Percentiles rank a stretch among this genome's conserved stretches.
phyloP scores from a whole-genome alignment of 2,888 invertebrate genomes.

The Nemoura dubitans region DNA sequence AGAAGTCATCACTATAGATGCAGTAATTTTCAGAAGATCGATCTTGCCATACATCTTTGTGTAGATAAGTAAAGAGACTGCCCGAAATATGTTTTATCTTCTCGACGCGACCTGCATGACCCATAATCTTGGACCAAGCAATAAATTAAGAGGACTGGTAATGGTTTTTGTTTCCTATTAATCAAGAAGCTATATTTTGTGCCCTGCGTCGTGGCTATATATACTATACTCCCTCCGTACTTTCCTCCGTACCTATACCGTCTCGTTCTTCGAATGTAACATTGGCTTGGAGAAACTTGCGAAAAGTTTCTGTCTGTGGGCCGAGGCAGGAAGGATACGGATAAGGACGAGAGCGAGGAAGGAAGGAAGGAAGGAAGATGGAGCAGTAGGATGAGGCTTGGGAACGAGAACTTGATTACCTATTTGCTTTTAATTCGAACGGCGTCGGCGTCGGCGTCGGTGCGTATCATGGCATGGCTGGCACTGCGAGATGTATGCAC shows the following conservation, averaged over 20 bases:
- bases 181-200: background rate
- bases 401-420: background rate
- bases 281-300: background rate
- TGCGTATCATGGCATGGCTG: background rate
- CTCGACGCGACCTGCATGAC: background rate
- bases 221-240: too few species aligned
- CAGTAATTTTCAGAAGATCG: background rate
- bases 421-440: slow-evolving; percentile 7
- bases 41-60: background rate
- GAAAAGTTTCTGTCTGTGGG: background rate
- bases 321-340: background rate
- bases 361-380: background rate
- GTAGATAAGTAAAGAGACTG: background rate
- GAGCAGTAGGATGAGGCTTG: background rate
- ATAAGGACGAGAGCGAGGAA: background rate
- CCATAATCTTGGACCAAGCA: background rate
- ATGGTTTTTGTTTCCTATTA: background rate
- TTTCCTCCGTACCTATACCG: too few species aligned
- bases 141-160: background rate
- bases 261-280: background rate
- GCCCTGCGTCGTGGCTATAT: too few species aligned
- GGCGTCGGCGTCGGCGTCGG: background rate
- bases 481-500: background rate
- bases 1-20: too few species aligned
- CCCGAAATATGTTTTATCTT: background rate